Percentiles rank a stretch among this genome's conserved stretches.
Conservation (phyloP, 1,140 invertebrate species). For the Pseudachorutes palmiensis region DNA sequence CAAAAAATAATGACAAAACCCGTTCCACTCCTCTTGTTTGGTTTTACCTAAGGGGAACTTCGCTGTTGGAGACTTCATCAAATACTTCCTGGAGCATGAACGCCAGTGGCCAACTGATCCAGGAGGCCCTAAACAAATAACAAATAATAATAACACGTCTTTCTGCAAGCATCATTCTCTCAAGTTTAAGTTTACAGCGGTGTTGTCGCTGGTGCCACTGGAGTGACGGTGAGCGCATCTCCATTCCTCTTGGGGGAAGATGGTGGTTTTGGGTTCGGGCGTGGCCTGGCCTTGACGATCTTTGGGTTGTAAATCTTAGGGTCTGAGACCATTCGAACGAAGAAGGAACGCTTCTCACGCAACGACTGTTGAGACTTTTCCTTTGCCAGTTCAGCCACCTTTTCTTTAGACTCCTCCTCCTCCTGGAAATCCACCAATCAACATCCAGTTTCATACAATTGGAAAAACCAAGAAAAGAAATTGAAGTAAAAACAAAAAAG, state of each 20-base stretch:
- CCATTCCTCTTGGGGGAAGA: neutral
- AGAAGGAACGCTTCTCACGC: constrained; percentile 75
- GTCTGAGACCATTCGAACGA: constrained; percentile 92
- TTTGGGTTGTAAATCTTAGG: constrained; percentile 91
- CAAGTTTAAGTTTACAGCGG: neutral
- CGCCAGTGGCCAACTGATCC: constrained; percentile 82
- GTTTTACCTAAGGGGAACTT: constrained; percentile 66
- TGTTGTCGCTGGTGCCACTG: neutral
- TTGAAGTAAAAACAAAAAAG: neutral
- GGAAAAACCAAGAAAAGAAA: constrained; percentile 3
- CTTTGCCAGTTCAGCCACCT: neutral
- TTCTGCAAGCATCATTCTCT: neutral
- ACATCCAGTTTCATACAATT: constrained; percentile 23
- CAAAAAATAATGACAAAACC: neutral
- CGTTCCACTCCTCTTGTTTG: neutral
- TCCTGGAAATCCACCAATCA: constrained; percentile 8
- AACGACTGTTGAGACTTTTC: constrained; percentile 46
- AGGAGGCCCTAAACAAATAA: constrained; percentile 52
- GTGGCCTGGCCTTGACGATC: constrained; percentile 55
- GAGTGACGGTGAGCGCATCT: neutral
- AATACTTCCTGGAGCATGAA: constrained; percentile 71
- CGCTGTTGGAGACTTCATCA: constrained; percentile 54
- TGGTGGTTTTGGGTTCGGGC: neutral
- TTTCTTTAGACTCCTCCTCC: constrained; percentile 23
- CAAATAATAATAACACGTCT: neutral